Conservation (phyloP, 2,888 invertebrate genomes). For the Busseola fusca region DNA sequence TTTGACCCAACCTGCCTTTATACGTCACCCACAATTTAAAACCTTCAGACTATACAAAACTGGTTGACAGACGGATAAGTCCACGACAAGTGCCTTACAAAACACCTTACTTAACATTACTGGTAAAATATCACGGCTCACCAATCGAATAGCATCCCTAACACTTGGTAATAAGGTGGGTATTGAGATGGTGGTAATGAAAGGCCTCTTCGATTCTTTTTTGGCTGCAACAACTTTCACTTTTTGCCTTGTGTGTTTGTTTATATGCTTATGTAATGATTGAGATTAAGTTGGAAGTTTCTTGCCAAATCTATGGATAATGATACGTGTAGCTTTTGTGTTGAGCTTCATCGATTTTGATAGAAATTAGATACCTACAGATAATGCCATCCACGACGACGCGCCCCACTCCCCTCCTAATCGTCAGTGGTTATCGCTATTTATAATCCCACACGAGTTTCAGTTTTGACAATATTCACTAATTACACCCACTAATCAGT, state of each 20-base stretch:
- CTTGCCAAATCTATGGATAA: conserved; percentile 15
- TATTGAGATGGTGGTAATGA: conserved; percentile 1
- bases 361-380: not conserved
- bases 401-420: too few relatives aligned
- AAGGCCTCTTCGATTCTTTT: conserved; percentile 52
- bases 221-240: conserved; percentile 56
- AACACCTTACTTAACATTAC: conserved; percentile 55
- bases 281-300: conserved; percentile 28
- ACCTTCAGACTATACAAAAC: conserved; percentile 41
- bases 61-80: conserved; percentile 46
- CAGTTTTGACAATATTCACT: too few relatives aligned
- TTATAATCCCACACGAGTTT: too few relatives aligned
- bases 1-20: conserved; percentile 10
- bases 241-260: conserved; percentile 58
- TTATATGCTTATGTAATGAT: conserved; percentile 55
- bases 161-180: conserved; percentile 22
- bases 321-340: not conserved
- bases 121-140: conserved; percentile 7
- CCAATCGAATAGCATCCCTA: conserved; percentile 26
- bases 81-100: conserved; percentile 59
- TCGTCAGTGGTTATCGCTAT: too few relatives aligned
- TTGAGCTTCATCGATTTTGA: not conserved
- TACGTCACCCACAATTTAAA: conserved; percentile 24
- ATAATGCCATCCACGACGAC: too few relatives aligned
- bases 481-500: too few relatives aligned